Evolutionary conservation across 2,113 vertebrate species (phyloP).

Genomic region (Zeus faber): DNA sequence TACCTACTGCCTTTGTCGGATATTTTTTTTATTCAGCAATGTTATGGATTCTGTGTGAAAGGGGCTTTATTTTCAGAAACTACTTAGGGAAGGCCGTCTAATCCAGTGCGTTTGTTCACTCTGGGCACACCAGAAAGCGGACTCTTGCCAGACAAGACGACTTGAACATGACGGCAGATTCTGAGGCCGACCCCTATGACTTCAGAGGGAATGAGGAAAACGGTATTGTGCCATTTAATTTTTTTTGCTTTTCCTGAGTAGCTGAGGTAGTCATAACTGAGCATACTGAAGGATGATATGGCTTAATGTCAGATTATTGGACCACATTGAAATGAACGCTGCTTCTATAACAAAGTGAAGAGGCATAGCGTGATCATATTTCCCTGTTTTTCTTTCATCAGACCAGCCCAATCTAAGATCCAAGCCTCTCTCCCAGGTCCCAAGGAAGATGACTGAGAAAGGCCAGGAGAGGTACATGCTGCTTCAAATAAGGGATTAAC

Average conservation of each 20-base stretch:
- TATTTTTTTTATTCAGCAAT: too few species aligned
- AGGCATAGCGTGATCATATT: background rate
- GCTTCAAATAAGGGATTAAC: background rate
- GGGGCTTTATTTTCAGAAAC: too few species aligned
- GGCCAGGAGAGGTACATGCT: constrained; percentile 40
- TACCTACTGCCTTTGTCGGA: too few species aligned
- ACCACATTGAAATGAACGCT: background rate
- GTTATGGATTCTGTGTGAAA: too few species aligned
- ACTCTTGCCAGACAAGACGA: constrained; percentile 35
- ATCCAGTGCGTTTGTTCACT: too few species aligned
- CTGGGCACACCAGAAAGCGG: constrained; percentile 31
- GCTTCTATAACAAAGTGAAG: background rate
- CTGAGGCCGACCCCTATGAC: constrained; percentile 44
- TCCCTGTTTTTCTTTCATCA: constrained; percentile 5
- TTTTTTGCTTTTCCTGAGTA: background rate
- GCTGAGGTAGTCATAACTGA: too few species aligned
- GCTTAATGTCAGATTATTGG: too few species aligned
- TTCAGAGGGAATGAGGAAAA: constrained; percentile 39
- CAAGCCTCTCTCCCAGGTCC: constrained; percentile 27
- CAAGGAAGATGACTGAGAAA: constrained; percentile 38
- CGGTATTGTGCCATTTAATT: constrained; percentile 16
- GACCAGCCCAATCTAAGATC: constrained; percentile 40
- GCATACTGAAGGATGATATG: too few species aligned
- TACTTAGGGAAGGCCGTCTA: too few species aligned
- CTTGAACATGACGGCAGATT: constrained; percentile 26